These are phyloP conservation scores for Pomacea maculata DNA, from an alignment of 1,140 invertebrate genomes.

Conservation along the genomic window DNA sequence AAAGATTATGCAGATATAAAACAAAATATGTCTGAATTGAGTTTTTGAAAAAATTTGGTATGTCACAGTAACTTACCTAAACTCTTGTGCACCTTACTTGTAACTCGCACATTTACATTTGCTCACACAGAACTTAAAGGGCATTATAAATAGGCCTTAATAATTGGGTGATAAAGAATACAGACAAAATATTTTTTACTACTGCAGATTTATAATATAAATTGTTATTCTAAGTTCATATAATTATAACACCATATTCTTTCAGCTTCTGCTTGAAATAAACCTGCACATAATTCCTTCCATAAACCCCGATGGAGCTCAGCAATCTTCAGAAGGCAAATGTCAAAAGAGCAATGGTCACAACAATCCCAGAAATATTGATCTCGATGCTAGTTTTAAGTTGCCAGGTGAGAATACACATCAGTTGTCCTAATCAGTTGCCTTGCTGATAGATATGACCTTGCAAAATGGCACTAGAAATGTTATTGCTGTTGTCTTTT, in stretches of 20 bases:
- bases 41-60: not conserved
- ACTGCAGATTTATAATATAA: too few relatives aligned
- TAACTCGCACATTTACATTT: not conserved
- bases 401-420: conserved; percentile 66
- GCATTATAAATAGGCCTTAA: not conserved
- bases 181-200: not conserved
- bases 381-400: conserved; percentile 96
- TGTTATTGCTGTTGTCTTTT: not conserved
- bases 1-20: too few relatives aligned
- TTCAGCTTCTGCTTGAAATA: conserved; percentile 74
- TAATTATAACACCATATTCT: not conserved
- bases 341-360: conserved; percentile 68
- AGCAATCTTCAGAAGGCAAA: conserved; percentile 74
- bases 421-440: not conserved
- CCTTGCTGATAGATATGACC: not conserved
- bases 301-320: conserved; percentile 90
- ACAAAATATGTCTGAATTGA: not conserved
- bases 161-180: not conserved
- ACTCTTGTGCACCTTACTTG: not conserved
- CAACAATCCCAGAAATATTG: conserved; percentile 81
- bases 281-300: conserved; percentile 84
- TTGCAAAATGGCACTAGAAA: not conserved
- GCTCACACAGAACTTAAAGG: not conserved
- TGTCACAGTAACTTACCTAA: not conserved
- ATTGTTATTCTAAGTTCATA: not conserved